Base-by-base conservation (phyloP, 37 sponge, comb jelly and placozoan species). In the Aplysina aerophoba region DNA sequence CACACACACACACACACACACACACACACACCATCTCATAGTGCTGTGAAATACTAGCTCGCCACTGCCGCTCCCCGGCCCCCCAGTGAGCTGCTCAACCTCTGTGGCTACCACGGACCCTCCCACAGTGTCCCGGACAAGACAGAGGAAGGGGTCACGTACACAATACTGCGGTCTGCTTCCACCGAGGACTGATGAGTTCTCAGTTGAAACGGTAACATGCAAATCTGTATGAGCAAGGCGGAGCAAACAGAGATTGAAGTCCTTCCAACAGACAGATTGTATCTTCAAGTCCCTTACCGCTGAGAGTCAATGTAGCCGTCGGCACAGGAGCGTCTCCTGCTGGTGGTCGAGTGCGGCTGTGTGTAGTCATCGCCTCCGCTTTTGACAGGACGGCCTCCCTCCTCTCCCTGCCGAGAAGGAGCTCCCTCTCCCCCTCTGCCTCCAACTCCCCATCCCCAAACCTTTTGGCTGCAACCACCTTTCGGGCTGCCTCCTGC, bases 41-140 rank as follows among this genome's bases (percentile, higher is more conserved):
- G 28, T 31, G 34, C 71, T 69, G 71, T 69, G 71, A 69, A 69
- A 69, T 12, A 17, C 34, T 16, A n/a, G 19, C 71, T 69, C 34
- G 4, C 33, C 28, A 1, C 71, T 34, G 71, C 13, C 35, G 1
- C 28, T 1, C 11, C 33, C 34, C 28, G 71, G 27, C 4, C 1
- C 28, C 33, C 50, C 50, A 44, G 71, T n/a, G 33, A 69, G 4
- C 71, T 30, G 1, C 71, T 69, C 71, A 31, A 69, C 71, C 19
- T 31, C 71, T n/a, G 71, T 69, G 27, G 71, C 71, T 35, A 30
- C 34, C 34, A 69, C 71, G 4, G 33, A 31, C 1, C 71, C 34
- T 2, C 6, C 34, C 33, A 30, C 34, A 30, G 71, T 30, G 33
- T 69, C 71, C 34, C 71, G 27, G 1, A 69, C 71, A 17, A 69